A percentile compares a stretch with the other conserved stretches of the same genome.
Evolutionary conservation across 1,140 invertebrate species (phyloP).

Genomic region (Sycobia sp.): DNA sequence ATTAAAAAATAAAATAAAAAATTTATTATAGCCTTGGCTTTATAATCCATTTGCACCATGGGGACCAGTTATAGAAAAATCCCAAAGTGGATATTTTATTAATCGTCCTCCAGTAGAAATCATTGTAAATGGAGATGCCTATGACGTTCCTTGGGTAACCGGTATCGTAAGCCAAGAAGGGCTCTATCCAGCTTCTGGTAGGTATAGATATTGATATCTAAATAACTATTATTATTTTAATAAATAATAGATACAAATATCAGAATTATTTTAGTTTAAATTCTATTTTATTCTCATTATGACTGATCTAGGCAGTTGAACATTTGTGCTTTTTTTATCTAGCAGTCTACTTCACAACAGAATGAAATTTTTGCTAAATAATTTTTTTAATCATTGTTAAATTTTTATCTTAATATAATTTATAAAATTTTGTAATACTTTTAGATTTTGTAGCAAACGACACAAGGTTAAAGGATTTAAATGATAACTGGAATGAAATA

Average conservation of each 20-base stretch:
- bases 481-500: slow-evolving; percentile 62
- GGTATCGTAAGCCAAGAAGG: slow-evolving; percentile 62
- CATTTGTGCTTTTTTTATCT: no score
- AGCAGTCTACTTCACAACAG: no score
- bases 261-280: no score
- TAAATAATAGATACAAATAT: neutral
- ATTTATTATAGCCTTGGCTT: slow-evolving; percentile 49
- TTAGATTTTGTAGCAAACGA: slow-evolving; percentile 56
- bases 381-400: neutral
- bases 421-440: neutral
- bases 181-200: slow-evolving; percentile 62
- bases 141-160: slow-evolving; percentile 62
- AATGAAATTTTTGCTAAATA: no score
- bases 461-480: slow-evolving; percentile 55
- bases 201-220: no score
- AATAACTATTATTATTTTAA: neutral
- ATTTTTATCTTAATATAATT: neutral
- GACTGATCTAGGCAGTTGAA: no score
- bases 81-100: slow-evolving; percentile 58
- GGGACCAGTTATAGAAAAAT: slow-evolving; percentile 62
- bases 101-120: slow-evolving; percentile 60
- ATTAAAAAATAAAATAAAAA: neutral
- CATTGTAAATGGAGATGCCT: slow-evolving; percentile 52
- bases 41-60: slow-evolving; percentile 63
- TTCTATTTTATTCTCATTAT: no score